phyloP scores from a whole-genome alignment of 2,113 vertebrate genomes.

The Ceyx margarethae region DNA sequence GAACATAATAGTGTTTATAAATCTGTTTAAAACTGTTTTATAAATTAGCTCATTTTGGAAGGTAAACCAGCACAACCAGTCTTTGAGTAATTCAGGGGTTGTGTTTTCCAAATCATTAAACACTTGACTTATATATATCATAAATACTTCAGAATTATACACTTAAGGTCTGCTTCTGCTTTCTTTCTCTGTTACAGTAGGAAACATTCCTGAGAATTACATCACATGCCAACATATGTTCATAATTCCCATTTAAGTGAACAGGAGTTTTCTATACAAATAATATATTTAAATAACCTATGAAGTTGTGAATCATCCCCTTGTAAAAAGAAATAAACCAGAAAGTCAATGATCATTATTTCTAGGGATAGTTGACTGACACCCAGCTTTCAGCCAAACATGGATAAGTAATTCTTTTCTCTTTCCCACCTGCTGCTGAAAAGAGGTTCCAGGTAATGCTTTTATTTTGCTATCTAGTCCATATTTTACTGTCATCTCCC shows the following conservation, averaged over 20 bases:
- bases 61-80: neutral
- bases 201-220: neutral
- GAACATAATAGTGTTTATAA: neutral
- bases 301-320: neutral
- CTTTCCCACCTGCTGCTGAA: conserved; percentile 82
- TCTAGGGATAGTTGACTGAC: conserved; percentile 4
- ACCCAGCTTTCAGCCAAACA: conserved; percentile 18
- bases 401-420: conserved; percentile 72
- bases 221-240: neutral
- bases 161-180: neutral
- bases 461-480: conserved; percentile 51
- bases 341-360: neutral
- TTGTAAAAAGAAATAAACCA: neutral
- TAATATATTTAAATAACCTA: neutral
- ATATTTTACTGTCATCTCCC: conserved; percentile 33
- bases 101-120: neutral
- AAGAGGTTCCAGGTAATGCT: conserved; percentile 96
- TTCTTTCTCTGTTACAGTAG: neutral
- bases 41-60: neutral
- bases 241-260: neutral
- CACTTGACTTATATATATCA: neutral
- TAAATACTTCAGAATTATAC: neutral
- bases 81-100: neutral
- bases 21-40: neutral
- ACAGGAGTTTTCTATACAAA: neutral